Evolutionary conservation across 92 coral and sea anemone species (phyloP).

Genomic region (Epizoanthus scotinus): DNA sequence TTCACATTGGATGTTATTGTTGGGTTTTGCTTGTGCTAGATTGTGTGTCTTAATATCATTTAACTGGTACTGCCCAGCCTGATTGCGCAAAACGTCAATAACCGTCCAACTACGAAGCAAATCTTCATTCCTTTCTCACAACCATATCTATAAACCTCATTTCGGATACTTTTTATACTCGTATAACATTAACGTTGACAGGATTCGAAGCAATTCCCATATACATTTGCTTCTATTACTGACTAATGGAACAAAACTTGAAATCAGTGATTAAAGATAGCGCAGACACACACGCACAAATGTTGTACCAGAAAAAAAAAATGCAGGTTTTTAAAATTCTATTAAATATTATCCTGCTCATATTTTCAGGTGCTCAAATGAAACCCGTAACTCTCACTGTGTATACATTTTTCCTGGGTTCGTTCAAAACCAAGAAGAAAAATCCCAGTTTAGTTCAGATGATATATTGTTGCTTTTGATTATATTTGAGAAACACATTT

Average conservation of each 20-base stretch:
- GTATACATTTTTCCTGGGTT: background rate
- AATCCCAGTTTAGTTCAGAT: background rate
- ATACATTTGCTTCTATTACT: constrained; percentile 28
- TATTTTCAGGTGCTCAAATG: constrained; percentile 12
- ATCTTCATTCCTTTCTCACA: background rate
- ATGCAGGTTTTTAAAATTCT: constrained; percentile 24
- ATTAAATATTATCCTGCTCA: constrained; percentile 9
- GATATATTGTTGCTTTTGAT: background rate
- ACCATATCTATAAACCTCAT: too few relatives aligned
- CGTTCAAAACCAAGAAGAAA: background rate
- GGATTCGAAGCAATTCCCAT: too few relatives aligned
- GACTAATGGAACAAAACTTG: constrained; percentile 5
- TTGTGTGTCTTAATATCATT: constrained; percentile 23
- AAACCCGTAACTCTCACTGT: background rate
- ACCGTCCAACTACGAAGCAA: constrained; percentile 7
- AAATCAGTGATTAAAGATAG: constrained; percentile 9
- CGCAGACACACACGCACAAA: background rate
- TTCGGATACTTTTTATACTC: background rate
- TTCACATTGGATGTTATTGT: constrained; percentile 15
- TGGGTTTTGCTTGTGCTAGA: constrained; percentile 27
- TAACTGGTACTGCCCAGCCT: constrained; percentile 31
- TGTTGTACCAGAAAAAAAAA: constrained; percentile 27
- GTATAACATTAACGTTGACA: background rate
- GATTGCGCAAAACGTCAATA: background rate
- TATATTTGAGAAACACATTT: constrained; percentile 7